phyloP scores from a whole-genome alignment of 1,140 invertebrate genomes.

The Whitmania pigra region DNA sequence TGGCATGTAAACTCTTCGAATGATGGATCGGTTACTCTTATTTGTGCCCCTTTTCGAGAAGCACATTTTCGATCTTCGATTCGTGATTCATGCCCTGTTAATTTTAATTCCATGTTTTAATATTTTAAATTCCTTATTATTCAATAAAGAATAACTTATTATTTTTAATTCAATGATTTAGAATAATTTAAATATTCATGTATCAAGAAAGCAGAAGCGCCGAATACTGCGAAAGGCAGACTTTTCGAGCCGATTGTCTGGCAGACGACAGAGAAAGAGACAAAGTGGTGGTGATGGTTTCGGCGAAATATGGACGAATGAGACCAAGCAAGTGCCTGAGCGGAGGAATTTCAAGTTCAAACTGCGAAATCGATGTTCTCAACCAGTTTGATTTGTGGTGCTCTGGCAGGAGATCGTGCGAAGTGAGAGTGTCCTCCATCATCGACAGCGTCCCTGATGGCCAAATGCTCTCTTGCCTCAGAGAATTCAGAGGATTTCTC shows the following conservation, averaged over 20 bases:
- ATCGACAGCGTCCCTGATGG: slow-evolving; percentile 18
- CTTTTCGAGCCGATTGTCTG: neutral
- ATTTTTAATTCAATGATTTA: too few species aligned
- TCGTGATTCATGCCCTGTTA: too few species aligned
- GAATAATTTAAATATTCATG: too few species aligned
- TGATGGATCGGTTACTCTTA: too few species aligned
- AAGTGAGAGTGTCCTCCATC: slow-evolving; percentile 19
- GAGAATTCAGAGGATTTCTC: slow-evolving; percentile 17
- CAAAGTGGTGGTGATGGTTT: slow-evolving; percentile 14
- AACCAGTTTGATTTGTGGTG: slow-evolving; percentile 15
- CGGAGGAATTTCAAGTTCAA: neutral
- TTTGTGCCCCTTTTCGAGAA: too few species aligned
- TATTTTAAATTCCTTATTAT: too few species aligned
- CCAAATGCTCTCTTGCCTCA: slow-evolving; percentile 10
- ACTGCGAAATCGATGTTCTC: slow-evolving; percentile 20
- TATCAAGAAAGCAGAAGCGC: too few species aligned
- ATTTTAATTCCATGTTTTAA: too few species aligned
- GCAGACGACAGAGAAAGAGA: slow-evolving; percentile 5
- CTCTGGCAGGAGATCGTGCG: slow-evolving; percentile 20
- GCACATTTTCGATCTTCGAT: too few species aligned
- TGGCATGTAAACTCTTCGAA: too few species aligned
- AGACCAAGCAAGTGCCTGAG: slow-evolving; percentile 1
- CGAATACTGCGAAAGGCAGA: slow-evolving; percentile 5
- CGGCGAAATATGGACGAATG: slow-evolving; percentile 16
- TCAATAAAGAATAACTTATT: too few species aligned